Conservation (phyloP, 2,888 invertebrate species). For the Lasioglossum lativentre region DNA sequence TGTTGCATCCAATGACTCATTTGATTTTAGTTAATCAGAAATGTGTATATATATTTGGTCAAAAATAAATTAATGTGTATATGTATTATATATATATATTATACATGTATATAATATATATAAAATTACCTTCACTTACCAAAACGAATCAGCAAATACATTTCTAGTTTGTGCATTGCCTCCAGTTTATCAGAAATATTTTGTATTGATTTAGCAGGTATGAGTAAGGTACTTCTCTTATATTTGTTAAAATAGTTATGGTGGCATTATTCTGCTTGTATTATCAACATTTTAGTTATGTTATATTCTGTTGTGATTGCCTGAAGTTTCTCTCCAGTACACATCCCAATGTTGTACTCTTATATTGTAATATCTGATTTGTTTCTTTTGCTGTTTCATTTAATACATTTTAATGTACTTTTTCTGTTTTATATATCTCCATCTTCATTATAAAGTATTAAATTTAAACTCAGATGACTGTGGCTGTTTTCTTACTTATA, state of each 20-base stretch:
- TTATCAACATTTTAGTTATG: constrained; percentile 54
- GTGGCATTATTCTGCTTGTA: constrained; percentile 48
- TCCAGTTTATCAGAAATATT: constrained; percentile 35
- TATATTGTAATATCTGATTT: constrained; percentile 64
- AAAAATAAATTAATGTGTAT: constrained; percentile 1
- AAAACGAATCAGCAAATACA: constrained; percentile 50
- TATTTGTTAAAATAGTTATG: constrained; percentile 16
- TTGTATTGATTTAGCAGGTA: constrained; percentile 41
- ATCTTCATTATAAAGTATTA: constrained; percentile 63
- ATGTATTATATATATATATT: constrained; percentile 7
- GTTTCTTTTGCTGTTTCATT: constrained; percentile 61
- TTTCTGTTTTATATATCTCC: constrained; percentile 66
- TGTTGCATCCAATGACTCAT: constrained; percentile 43
- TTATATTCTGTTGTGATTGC: constrained; percentile 53
- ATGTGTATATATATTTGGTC: constrained; percentile 8
- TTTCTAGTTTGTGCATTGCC: constrained; percentile 54
- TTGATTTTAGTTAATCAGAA: constrained; percentile 43
- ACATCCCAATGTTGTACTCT: constrained; percentile 78
- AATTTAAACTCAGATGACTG: constrained; percentile 74
- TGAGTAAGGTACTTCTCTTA: constrained; percentile 37
- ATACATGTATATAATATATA: too few species aligned
- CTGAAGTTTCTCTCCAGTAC: constrained; percentile 78
- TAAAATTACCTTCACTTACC: constrained; percentile 30
- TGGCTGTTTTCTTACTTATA: constrained; percentile 68
- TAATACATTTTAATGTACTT: constrained; percentile 65